Evolutionary conservation across 2,797 vertebrate species (phyloP).

Genomic region (Nyctalus aviator): DNA sequence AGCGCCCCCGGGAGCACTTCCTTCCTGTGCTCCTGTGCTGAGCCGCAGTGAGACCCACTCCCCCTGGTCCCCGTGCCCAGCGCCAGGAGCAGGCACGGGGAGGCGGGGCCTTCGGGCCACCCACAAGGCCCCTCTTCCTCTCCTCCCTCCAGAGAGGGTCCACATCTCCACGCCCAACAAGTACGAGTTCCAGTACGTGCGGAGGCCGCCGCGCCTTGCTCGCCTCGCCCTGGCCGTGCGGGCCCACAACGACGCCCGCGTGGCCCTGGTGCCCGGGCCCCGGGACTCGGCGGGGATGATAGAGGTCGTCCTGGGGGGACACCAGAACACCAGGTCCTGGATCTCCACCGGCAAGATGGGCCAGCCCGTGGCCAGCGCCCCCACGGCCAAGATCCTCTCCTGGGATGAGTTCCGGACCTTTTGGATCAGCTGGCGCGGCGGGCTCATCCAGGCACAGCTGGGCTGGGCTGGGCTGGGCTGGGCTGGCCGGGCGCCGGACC

Average conservation of each 20-base stretch:
- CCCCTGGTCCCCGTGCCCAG: background rate
- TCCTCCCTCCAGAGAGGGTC: slow-evolving; percentile 92
- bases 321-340: slow-evolving; percentile 95
- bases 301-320: slow-evolving; percentile 94
- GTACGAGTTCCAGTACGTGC: slow-evolving; percentile 96
- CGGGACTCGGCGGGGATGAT: slow-evolving; percentile 94
- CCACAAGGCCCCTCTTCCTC: background rate
- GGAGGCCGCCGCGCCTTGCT: slow-evolving; percentile 92
- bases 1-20: background rate
- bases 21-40: background rate
- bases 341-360: slow-evolving; percentile 95
- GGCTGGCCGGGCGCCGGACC: fast-evolving
- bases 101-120: background rate
- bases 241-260: slow-evolving; percentile 94
- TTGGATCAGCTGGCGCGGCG: slow-evolving; percentile 95
- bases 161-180: slow-evolving; percentile 98
- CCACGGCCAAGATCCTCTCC: slow-evolving; percentile 93
- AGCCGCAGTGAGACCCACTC: background rate
- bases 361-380: slow-evolving; percentile 89
- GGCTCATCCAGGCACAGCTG: slow-evolving; percentile 90
- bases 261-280: slow-evolving; percentile 93
- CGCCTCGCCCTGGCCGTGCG: slow-evolving; percentile 93
- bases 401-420: slow-evolving; percentile 97
- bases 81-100: background rate
- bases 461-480: background rate